Conservation (phyloP, 2,113 vertebrate genomes). For the Gopherus flavomarginatus region DNA sequence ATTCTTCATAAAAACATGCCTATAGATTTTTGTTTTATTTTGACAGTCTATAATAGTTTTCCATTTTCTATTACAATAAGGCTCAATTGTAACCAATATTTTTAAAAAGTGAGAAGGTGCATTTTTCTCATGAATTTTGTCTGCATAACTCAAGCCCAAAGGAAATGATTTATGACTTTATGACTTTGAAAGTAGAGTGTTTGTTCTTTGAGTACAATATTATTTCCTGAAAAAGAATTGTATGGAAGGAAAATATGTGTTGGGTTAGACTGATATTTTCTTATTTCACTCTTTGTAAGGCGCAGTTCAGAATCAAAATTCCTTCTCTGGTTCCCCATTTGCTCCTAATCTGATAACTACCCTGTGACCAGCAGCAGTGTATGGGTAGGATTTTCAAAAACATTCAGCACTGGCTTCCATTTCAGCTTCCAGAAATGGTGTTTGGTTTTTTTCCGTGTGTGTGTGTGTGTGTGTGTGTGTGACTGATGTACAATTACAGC, state of each 20-base stretch:
- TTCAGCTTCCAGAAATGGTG: no score
- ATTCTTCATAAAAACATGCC: not conserved
- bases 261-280: no score
- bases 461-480: not conserved
- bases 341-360: no score
- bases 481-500: not conserved
- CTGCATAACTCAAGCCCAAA: not conserved
- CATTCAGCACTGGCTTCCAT: not conserved
- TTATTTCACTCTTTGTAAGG: not conserved
- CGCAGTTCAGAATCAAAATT: not conserved
- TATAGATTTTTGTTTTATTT: not conserved
- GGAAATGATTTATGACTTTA: not conserved
- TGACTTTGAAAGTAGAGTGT: not conserved
- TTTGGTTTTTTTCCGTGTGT: no score
- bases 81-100: not conserved
- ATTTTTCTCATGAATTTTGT: not conserved
- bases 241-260: no score
- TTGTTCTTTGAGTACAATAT: no score
- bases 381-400: no score
- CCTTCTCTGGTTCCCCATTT: not conserved
- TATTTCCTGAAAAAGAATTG: no score
- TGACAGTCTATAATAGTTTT: accelerated
- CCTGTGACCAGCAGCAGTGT: no score
- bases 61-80: not conserved
- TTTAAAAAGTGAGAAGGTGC: not conserved